Conservation (phyloP, 2,113 vertebrate genomes). For the Oenanthe oenanthe region DNA sequence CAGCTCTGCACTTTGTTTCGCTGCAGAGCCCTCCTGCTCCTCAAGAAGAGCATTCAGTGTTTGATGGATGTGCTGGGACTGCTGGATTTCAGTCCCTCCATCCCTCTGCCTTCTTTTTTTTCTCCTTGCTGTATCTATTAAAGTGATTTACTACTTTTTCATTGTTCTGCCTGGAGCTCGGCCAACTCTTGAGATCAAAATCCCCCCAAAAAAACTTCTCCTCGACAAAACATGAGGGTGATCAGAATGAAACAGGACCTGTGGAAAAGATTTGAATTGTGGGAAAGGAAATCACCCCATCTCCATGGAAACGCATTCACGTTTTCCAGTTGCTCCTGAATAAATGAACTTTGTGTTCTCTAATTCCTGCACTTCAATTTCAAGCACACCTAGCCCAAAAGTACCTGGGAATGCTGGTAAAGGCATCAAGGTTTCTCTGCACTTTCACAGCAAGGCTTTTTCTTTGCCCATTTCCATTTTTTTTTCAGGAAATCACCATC, state of each 20-base stretch:
- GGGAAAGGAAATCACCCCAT: conserved; percentile 70
- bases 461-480: too few species aligned
- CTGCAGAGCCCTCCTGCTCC: background rate
- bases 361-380: conserved; percentile 25
- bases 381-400: conserved; percentile 9
- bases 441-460: background rate
- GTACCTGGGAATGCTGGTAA: conserved; percentile 8
- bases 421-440: conserved; percentile 1
- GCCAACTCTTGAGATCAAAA: conserved; percentile 68
- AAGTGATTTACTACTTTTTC: conserved; percentile 67
- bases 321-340: conserved; percentile 58
- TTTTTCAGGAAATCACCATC: background rate
- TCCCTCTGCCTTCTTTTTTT: conserved; percentile 33
- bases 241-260: conserved; percentile 67
- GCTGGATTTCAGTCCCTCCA: conserved; percentile 52
- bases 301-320: conserved; percentile 49
- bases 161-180: conserved; percentile 73
- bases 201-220: background rate
- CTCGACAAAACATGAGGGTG: conserved; percentile 44
- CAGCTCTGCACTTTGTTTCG: background rate
- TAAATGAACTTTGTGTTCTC: conserved; percentile 71
- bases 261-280: conserved; percentile 67
- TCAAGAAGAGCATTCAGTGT: background rate
- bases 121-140: conserved; percentile 50
- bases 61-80: conserved; percentile 41